Conservation (phyloP, 2,888 invertebrate species). For the Drosophila fungiperda region DNA sequence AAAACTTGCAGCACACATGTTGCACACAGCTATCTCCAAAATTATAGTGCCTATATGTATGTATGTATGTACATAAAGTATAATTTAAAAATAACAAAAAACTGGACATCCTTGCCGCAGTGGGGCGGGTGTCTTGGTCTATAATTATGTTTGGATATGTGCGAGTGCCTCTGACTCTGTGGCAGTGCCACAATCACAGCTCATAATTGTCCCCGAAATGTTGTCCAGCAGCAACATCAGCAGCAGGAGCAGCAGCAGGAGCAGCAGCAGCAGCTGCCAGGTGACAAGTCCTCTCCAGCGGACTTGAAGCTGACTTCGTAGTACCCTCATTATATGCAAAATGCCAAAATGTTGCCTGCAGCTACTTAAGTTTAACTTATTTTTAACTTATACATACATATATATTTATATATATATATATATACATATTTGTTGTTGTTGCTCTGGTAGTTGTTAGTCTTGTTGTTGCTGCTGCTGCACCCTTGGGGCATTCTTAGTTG, state of each 20-base stretch:
- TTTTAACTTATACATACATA: conserved; percentile 75
- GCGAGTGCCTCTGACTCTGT: conserved; percentile 13
- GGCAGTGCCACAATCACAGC: conserved; percentile 67
- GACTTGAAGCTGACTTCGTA: conserved; percentile 21
- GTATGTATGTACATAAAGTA: conserved; percentile 40
- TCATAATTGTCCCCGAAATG: conserved; percentile 75
- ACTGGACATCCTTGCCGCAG: conserved; percentile 44
- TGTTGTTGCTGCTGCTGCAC: conserved; percentile 21
- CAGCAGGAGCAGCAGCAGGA: not conserved
- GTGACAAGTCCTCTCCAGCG: conserved; percentile 62
- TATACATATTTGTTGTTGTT: conserved; percentile 31
- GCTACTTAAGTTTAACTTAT: conserved; percentile 79
- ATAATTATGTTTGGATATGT: conserved; percentile 58
- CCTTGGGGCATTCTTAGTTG: conserved; percentile 74
- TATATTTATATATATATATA: conserved; percentile 5
- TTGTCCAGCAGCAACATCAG: conserved; percentile 13
- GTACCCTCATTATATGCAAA: conserved; percentile 78
- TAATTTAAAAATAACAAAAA: conserved; percentile 77
- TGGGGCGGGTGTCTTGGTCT: conserved; percentile 33
- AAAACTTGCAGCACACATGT: conserved; percentile 53
- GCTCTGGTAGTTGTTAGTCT: conserved; percentile 16
- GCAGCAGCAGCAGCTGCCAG: conserved; percentile 53
- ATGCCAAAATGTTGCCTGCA: conserved; percentile 66
- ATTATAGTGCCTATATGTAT: conserved; percentile 43
- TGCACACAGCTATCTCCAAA: conserved; percentile 45